Evolutionary conservation across 2,888 invertebrate species (phyloP), one percentile per base, ranked within the genome.

Genomic region (Hyposoter didymator): DNA sequence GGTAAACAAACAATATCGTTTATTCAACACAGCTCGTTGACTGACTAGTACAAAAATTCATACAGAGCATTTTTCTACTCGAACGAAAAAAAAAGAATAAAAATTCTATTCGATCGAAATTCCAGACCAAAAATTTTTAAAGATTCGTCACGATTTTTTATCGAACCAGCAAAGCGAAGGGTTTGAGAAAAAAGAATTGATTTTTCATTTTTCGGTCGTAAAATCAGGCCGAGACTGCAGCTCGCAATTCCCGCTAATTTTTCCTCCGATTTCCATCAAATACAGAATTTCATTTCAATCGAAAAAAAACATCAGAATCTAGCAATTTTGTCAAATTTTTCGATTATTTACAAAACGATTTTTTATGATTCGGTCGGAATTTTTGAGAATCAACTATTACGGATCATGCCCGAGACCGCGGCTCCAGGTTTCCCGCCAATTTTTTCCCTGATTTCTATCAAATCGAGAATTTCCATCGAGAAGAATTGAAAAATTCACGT

Each of bases 1-100:
- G 98, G 98, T 97, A 94, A 94, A 94, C 92, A 75, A 62, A 52
- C 35, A 72, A 52, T 32, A 76, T 55, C 47, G 72, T 86, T 70
- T 75, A 49, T 84, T 83, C 66, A 35, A 35, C 7, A 28, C 70
- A 67, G 0, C 32, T 43, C 55, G 19, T 45, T 35, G 78, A 84
- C 59, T 45, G 62, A n/a, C 8, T 79, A 49, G 73, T 62, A 72
- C 8, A 28, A 70, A 80, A 72, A 59, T 28, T 59, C 4, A 59
- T 28, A 59, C 14, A 0, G 14, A 59, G 14, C 28, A 14, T 12
- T 28, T 28, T 39, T 14, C n/a, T 14, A 28, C 55, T 55, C 22
- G 12, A 59, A 28, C 12, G 4, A 1, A 14, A 1, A 28, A 1
- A 28, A 5, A 12, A 28, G n/a, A n/a, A n/a, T n/a, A 6, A 14